Base-by-base conservation (phyloP, 2,113 vertebrate genomes). In the Excalfactoria chinensis region DNA sequence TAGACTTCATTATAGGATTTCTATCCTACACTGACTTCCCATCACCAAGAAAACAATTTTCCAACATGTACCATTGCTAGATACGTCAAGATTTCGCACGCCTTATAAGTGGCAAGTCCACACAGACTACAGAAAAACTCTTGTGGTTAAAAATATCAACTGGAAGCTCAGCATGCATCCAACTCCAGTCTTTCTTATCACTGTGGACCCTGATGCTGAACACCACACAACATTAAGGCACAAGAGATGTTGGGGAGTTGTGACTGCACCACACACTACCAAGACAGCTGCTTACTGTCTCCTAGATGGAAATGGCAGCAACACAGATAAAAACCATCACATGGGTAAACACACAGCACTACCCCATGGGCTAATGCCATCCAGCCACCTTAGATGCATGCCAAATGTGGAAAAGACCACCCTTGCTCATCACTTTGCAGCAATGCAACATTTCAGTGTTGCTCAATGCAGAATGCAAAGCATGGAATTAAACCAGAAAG, bases 1-100 rank as follows among this genome's bases (percentile, higher is more conserved):
- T 68, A 67, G 55, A 93, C 72, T 68, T 91, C 91, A 69, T 90
- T 89, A 89, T 19, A 88, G 60, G 25, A 89, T 67, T 86, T 94
- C 85, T 83, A 67, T 68, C 75, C 85, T 68, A 49, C 85, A 40
- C 46, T 22, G 72, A 4, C 68, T 90, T 93, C 62, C 77, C 56
- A 84, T 84, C 80, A 84, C 58, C n/a, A 77, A 73, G 56, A 63
- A 55, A 63, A 89, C 48, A 84, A 76, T 43, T 70, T 86, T 46
- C 34, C 68, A 91, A 70, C 25, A 35, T 11, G n/a, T 69, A 85
- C 80, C 14, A 37, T 23, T 37, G 25, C 35, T 23, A 64, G 34
- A 77, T 74, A 63, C 14, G 60, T 80, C 43, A 83, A 86, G 75
- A 60, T 34, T 80, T 20, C 62, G 67, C 59, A 79, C 1, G 34